Evolutionary conservation across 1,140 invertebrate species (phyloP).

Genomic region (Procambarus clarkii): DNA sequence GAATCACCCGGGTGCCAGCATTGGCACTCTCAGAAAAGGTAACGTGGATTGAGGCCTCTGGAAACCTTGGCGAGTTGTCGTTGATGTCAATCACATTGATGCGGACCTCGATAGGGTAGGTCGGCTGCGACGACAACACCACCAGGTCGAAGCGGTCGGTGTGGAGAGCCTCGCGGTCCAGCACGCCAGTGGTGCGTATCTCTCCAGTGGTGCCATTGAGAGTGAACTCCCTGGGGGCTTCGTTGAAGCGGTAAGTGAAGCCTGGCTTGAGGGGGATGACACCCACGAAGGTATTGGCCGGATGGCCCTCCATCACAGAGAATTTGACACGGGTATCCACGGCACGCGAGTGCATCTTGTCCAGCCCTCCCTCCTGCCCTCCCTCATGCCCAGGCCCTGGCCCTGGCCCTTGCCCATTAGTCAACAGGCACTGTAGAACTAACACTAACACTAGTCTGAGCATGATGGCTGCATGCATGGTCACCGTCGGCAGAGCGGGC

Average conservation of each 20-base stretch:
- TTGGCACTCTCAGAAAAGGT: slow-evolving; percentile 94
- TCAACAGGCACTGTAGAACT: slow-evolving; percentile 73
- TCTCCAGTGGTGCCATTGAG: slow-evolving; percentile 88
- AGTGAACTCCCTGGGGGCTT: slow-evolving; percentile 86
- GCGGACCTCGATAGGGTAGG: slow-evolving; percentile 93
- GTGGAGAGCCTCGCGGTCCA: slow-evolving; percentile 86
- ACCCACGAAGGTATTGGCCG: slow-evolving; percentile 87
- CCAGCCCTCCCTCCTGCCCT: slow-evolving; percentile 70
- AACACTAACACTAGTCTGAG: slow-evolving; percentile 73
- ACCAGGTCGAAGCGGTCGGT: slow-evolving; percentile 91
- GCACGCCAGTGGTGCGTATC: slow-evolving; percentile 86
- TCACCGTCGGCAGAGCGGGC: slow-evolving; percentile 59
- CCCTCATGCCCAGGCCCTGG: slow-evolving; percentile 61
- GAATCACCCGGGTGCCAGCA: slow-evolving; percentile 87
- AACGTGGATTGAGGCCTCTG: slow-evolving; percentile 89
- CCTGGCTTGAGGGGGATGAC: slow-evolving; percentile 89
- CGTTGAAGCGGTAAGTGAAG: slow-evolving; percentile 94
- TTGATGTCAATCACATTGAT: slow-evolving; percentile 91
- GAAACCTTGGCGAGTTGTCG: slow-evolving; percentile 92
- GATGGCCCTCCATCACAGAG: slow-evolving; percentile 88
- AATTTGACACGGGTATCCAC: slow-evolving; percentile 90
- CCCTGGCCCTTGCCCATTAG: slow-evolving; percentile 74
- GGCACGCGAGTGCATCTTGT: slow-evolving; percentile 89
- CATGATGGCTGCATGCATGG: slow-evolving; percentile 67
- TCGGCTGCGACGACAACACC: slow-evolving; percentile 92